Conservation (phyloP, 1,140 invertebrate species). For the Lepidurus couesii region DNA sequence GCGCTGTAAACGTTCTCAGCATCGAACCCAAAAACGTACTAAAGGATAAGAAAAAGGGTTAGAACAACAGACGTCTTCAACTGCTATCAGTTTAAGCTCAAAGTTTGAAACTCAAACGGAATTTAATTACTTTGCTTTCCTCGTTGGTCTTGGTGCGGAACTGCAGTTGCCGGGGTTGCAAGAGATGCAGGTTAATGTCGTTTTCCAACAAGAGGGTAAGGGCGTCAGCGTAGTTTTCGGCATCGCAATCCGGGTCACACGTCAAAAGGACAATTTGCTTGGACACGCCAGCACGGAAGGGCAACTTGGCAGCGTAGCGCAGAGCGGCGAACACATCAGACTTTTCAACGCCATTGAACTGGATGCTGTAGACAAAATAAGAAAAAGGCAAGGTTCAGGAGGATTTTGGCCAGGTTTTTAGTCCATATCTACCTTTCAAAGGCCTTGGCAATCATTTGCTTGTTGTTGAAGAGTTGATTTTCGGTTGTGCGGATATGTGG, state of each 20-base stretch:
- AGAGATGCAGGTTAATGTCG: slow-evolving; percentile 47
- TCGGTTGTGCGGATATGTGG: slow-evolving; percentile 48
- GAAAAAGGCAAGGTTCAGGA: slow-evolving; percentile 32
- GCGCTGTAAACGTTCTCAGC: slow-evolving; percentile 44
- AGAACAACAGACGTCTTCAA: slow-evolving; percentile 22
- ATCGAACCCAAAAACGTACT: slow-evolving; percentile 46
- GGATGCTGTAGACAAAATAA: slow-evolving; percentile 38
- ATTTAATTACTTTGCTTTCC: slow-evolving; percentile 34
- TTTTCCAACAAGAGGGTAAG: slow-evolving; percentile 43
- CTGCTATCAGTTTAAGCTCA: not conserved
- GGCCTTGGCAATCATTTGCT: slow-evolving; percentile 32
- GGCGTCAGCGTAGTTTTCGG: slow-evolving; percentile 42
- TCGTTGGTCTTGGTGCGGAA: slow-evolving; percentile 38
- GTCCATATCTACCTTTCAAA: slow-evolving; percentile 39
- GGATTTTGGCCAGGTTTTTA: slow-evolving; percentile 39
- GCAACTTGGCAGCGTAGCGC: slow-evolving; percentile 46
- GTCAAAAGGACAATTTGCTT: slow-evolving; percentile 49
- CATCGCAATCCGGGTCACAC: slow-evolving; percentile 43
- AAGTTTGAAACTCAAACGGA: not conserved
- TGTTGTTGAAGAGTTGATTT: slow-evolving; percentile 43
- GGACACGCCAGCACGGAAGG: slow-evolving; percentile 49
- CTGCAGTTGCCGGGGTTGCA: slow-evolving; percentile 42
- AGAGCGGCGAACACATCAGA: slow-evolving; percentile 44
- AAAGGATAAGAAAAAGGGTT: slow-evolving; percentile 27
- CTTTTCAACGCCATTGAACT: slow-evolving; percentile 35